Evolutionary conservation across 2,888 invertebrate genomes (phyloP).

Genomic region (Lottia gigantea): DNA sequence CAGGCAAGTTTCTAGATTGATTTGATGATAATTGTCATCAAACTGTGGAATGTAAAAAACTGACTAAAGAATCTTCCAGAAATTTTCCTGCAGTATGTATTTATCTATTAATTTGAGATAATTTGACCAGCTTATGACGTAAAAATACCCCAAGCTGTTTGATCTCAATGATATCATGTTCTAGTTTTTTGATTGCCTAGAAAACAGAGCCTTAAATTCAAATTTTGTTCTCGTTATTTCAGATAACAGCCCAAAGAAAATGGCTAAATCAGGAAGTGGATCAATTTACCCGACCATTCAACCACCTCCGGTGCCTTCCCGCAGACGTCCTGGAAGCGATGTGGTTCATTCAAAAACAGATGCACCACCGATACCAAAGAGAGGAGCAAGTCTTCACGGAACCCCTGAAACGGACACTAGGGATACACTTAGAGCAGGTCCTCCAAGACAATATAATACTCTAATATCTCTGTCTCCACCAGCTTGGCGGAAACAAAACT

Average conservation of each 20-base stretch:
- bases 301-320: constrained; percentile 12
- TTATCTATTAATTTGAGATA: too few relatives aligned
- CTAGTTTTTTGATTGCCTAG: too few relatives aligned
- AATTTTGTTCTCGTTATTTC: too few relatives aligned
- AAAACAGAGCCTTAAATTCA: too few relatives aligned
- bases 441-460: constrained; percentile 21
- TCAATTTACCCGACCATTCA: constrained; percentile 13
- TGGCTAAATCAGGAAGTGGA: background rate
- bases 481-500: background rate
- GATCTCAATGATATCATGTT: too few relatives aligned
- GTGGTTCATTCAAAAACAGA: background rate
- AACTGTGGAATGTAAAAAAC: too few relatives aligned
- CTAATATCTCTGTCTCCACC: constrained; percentile 34
- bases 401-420: background rate
- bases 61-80: too few relatives aligned
- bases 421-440: background rate
- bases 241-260: background rate
- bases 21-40: too few relatives aligned
- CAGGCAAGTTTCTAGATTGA: too few relatives aligned
- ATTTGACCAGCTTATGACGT: too few relatives aligned
- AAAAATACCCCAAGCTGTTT: too few relatives aligned
- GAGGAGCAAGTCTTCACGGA: constrained; percentile 7
- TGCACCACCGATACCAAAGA: constrained; percentile 12
- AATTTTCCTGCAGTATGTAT: too few relatives aligned
- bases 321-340: constrained; percentile 11